phyloP scores from a whole-genome alignment of 2,888 invertebrate species.

The Ormyrus pomaceus region DNA sequence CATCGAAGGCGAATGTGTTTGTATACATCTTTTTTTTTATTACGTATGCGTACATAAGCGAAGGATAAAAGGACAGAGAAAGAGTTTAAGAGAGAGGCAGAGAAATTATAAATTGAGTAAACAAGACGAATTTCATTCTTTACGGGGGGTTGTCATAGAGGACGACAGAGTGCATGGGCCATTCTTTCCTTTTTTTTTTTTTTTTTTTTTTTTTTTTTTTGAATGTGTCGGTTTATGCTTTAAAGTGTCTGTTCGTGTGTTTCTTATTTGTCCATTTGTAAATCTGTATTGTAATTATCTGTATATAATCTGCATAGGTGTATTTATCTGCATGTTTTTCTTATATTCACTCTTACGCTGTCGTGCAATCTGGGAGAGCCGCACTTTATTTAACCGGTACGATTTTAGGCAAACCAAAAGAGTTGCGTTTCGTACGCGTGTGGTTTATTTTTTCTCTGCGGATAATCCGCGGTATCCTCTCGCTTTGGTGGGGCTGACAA shows the following conservation, averaged over 20 bases:
- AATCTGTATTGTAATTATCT: slow-evolving; percentile 31
- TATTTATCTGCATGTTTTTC: slow-evolving; percentile 23
- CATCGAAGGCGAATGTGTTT: slow-evolving; percentile 50
- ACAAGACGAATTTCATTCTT: slow-evolving; percentile 52
- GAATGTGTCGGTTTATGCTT: slow-evolving; percentile 23
- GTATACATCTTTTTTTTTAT: slow-evolving; percentile 37
- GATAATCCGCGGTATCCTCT: slow-evolving; percentile 60
- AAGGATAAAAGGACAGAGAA: slow-evolving; percentile 53
- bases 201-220: slow-evolving; percentile 33
- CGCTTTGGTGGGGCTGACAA: slow-evolving; percentile 60
- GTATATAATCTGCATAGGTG: slow-evolving; percentile 42
- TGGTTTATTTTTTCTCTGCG: slow-evolving; percentile 34
- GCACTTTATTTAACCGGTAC: slow-evolving; percentile 40
- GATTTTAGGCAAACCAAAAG: slow-evolving; percentile 50
- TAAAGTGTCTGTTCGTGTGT: slow-evolving; percentile 21
- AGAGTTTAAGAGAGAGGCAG: slow-evolving; percentile 50
- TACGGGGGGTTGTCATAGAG: slow-evolving; percentile 8
- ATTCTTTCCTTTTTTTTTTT: slow-evolving; percentile 34
- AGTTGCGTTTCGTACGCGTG: slow-evolving; percentile 42
- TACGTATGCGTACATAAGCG: slow-evolving; percentile 53
- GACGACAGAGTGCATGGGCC: slow-evolving; percentile 52
- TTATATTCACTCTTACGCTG: slow-evolving; percentile 38
- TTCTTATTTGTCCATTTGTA: slow-evolving; percentile 32
- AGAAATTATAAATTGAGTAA: slow-evolving; percentile 54
- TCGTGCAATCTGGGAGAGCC: slow-evolving; percentile 44